Evolutionary conservation across 1,140 invertebrate genomes (phyloP).

Genomic region (Calephelis virginiensis): DNA sequence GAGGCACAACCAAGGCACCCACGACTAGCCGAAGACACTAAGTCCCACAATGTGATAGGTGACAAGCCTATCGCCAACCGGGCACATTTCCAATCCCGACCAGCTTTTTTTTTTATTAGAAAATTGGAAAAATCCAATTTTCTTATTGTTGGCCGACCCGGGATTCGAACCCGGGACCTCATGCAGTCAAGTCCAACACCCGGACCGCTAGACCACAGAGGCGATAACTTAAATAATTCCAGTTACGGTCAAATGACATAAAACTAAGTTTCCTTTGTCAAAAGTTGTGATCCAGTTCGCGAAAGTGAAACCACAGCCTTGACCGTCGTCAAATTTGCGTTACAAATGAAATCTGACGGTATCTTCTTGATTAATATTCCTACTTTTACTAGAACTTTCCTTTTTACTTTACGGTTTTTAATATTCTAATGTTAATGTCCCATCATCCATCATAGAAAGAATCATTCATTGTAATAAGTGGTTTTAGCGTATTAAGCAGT

Average conservation of each 20-base stretch:
- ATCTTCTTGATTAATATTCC: constrained; percentile 44
- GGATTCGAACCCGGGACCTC: too few relatives aligned
- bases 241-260: constrained; percentile 11
- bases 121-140: too few relatives aligned
- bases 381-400: constrained; percentile 56
- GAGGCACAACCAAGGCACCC: too few relatives aligned
- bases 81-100: too few relatives aligned
- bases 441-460: neutral
- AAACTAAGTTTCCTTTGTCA: constrained; percentile 20
- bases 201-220: too few relatives aligned
- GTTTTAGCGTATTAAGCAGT: too few relatives aligned
- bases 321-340: constrained; percentile 48
- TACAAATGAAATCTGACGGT: constrained; percentile 46
- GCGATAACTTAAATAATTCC: neutral
- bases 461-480: neutral
- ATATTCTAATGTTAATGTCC: neutral
- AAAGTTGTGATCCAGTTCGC: constrained; percentile 24
- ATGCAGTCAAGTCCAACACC: too few relatives aligned
- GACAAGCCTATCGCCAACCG: too few relatives aligned
- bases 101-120: too few relatives aligned
- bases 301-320: constrained; percentile 52
- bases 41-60: too few relatives aligned
- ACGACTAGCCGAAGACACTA: too few relatives aligned
- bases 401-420: neutral
- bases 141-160: too few relatives aligned